phyloP scores from a whole-genome alignment of 2,888 invertebrate species.

The Acanthoscelides obtectus region DNA sequence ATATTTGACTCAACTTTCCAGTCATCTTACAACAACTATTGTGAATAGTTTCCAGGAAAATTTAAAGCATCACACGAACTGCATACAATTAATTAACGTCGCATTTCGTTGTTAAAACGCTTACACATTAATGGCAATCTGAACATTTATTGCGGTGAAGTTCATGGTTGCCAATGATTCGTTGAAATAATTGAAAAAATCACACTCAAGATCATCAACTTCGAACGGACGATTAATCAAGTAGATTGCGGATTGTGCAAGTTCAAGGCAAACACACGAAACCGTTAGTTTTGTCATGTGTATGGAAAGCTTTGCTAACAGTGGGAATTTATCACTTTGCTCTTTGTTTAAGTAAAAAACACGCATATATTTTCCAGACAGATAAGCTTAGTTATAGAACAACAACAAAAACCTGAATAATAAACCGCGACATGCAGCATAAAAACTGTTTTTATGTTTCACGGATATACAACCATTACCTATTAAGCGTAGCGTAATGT shows the following conservation, averaged over 20 bases:
- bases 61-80: no score
- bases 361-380: neutral
- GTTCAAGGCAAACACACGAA: neutral
- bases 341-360: neutral
- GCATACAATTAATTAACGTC: neutral
- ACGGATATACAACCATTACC: no score
- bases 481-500: no score
- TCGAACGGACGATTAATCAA: neutral
- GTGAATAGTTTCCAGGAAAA: neutral
- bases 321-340: neutral
- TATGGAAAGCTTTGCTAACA: neutral
- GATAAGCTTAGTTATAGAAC: neutral
- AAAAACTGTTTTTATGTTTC: no score
- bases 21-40: no score
- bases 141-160: neutral
- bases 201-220: neutral
- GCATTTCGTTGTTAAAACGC: neutral
- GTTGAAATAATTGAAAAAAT: neutral
- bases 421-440: neutral
- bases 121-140: neutral
- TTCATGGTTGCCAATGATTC: neutral
- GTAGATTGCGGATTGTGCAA: neutral
- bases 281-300: neutral
- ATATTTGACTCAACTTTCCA: no score
- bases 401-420: neutral